phyloP scores from a whole-genome alignment of 2,113 vertebrate genomes.

The Pan paniscus region DNA sequence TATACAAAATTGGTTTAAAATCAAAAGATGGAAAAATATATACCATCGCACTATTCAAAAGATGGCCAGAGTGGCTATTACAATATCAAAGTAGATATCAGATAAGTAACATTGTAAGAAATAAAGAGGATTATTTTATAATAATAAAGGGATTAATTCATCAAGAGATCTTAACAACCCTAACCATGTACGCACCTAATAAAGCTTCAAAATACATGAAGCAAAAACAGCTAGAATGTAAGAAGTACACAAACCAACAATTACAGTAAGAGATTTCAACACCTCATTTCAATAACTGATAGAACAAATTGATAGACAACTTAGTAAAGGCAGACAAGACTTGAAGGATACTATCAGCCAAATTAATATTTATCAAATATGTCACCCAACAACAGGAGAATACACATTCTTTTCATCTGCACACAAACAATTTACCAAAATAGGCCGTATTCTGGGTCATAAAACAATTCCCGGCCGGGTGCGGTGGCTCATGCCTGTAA shows the following conservation, averaged over 20 bases:
- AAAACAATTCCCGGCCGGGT: neutral
- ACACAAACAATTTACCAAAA: neutral
- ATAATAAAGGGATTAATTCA: neutral
- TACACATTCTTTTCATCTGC: neutral
- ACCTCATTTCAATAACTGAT: neutral
- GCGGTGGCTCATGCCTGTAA: too few species aligned
- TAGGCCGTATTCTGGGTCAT: neutral
- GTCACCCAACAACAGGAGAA: neutral
- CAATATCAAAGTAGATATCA: neutral
- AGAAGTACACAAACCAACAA: neutral
- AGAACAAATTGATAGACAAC: neutral
- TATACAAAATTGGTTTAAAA: neutral
- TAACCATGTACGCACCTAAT: neutral
- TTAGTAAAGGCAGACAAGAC: neutral
- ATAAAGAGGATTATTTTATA: neutral
- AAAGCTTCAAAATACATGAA: neutral
- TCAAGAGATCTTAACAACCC: neutral
- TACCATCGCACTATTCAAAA: neutral
- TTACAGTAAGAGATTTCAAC: neutral
- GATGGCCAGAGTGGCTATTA: neutral
- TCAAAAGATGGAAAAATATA: neutral
- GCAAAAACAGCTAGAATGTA: neutral
- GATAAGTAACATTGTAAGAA: neutral
- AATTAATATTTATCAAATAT: neutral
- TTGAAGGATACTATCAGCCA: neutral